Evolutionary conservation across 2,797 vertebrate species (phyloP).

Genomic region (Tragelaphus eurycerus): DNA sequence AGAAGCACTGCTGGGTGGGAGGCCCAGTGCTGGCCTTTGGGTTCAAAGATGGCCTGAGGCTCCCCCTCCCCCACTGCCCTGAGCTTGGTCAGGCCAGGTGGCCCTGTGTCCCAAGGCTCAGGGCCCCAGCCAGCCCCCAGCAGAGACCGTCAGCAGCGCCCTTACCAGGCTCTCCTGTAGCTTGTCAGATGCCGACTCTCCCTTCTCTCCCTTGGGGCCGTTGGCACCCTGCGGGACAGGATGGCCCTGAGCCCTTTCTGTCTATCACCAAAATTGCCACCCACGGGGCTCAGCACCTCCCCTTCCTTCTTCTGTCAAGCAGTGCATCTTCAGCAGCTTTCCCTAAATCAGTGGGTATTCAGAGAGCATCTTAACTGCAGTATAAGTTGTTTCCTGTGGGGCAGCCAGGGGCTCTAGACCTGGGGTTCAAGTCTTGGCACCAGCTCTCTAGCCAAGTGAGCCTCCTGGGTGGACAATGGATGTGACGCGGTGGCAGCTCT

Average conservation of each 20-base stretch:
- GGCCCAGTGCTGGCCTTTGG: neutral
- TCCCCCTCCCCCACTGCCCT: neutral
- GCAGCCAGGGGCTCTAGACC: neutral
- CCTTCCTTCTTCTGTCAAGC: neutral
- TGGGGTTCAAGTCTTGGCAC: rapidly evolving
- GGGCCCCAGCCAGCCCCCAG: neutral
- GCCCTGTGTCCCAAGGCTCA: neutral
- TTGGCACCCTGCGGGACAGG: conserved; percentile 86
- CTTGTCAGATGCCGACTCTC: conserved; percentile 85
- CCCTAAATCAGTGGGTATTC: neutral
- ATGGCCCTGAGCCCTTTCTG: neutral
- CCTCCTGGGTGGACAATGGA: neutral
- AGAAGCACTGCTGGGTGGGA: neutral
- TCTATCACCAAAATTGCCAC: neutral
- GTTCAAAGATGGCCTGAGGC: neutral
- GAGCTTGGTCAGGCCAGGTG: neutral
- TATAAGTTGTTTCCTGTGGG: rapidly evolving
- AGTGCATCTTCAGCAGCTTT: neutral
- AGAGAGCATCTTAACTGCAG: neutral
- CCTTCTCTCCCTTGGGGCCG: conserved; percentile 92
- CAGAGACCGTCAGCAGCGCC: neutral
- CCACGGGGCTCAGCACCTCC: rapidly evolving
- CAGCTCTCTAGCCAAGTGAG: neutral
- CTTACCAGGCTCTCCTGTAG: conserved; percentile 93
- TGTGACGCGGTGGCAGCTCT: neutral